phyloP scores from a whole-genome alignment of 2,113 vertebrate genomes.

The Apaloderma vittatum region DNA sequence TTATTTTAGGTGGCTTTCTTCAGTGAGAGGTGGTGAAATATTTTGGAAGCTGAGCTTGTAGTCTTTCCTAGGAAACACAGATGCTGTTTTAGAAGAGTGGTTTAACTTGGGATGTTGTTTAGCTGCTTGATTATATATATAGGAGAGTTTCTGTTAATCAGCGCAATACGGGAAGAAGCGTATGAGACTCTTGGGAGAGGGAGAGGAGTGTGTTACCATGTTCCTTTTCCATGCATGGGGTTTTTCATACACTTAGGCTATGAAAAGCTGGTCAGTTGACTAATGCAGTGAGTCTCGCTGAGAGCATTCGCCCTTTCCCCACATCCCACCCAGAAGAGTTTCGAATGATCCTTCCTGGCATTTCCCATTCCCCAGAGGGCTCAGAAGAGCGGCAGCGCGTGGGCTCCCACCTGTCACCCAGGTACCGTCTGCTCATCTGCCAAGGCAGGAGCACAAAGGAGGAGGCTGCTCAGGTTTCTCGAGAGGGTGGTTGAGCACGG shows the following conservation, averaged over 20 bases:
- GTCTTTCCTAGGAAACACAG: background rate
- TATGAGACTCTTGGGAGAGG: background rate
- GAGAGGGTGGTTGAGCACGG: background rate
- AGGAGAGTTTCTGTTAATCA: background rate
- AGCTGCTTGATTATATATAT: background rate
- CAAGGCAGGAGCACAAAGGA: background rate
- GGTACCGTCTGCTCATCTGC: background rate
- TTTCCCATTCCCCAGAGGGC: background rate
- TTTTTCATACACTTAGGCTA: background rate
- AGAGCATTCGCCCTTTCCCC: background rate
- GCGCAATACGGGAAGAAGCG: rapidly evolving
- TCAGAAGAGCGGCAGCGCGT: rapidly evolving
- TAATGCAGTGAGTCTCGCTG: background rate
- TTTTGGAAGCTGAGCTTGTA: conserved; percentile 12
- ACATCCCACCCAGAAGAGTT: background rate
- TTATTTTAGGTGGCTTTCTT: conserved; percentile 28
- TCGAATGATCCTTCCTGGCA: background rate
- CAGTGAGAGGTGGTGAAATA: conserved; percentile 14
- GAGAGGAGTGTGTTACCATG: background rate
- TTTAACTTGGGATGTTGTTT: conserved; percentile 16
- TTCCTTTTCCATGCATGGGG: background rate
- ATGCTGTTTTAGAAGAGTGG: background rate
- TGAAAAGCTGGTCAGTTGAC: background rate
- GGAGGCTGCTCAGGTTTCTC: background rate
- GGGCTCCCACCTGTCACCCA: background rate